Base-by-base conservation (phyloP, 2,113 vertebrate genomes). In the Myanophis thanlyinensis region DNA sequence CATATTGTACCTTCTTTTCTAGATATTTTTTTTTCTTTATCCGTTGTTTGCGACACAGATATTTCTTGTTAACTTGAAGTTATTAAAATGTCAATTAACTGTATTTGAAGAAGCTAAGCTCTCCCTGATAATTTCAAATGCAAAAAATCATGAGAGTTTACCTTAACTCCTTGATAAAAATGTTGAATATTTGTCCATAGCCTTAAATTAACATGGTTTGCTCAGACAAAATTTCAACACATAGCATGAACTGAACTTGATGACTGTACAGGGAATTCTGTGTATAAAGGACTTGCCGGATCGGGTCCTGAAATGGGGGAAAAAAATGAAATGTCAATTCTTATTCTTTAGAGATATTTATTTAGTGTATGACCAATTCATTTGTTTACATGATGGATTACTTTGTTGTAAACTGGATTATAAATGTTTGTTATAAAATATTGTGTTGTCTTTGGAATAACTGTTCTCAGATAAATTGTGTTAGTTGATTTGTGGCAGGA, bases 321-420 rank as follows among this genome's bases (percentile, higher is more conserved):
- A 94, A 93, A 53, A 95, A 95, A 92, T 88, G 92, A 97, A 96
- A 96, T 93, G 48, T 90, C 93, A 94, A 87, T 95, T 95, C 95
- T 94, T 97, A 96, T 90, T 93, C 95, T 92, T 93, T 96, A 92
- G 53, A 94, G 94, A 93, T 97, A 97, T 96, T 97, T 97, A 97
- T 97, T 97, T 96, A 96, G 93, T 95, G 93, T 96, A 94, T 96
- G 96, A 97, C 95, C 93, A 95, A 94, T 96, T 97, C 94, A 95
- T 97, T 96, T 97, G 94, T 97, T 97, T 96, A 94, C 96, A 96
- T 95, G 88, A 96, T 96, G 67, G 96, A 96, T 97, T 96, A 95
- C 93, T 97, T 97, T 97, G 95, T 96, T 96, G 91, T 93, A 93
- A 97, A 96, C 1, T 48, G 91, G 91, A 94, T 92, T 96, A 95